Percentiles rank a stretch among this genome's conserved stretches.
These are phyloP conservation scores for Samia ricini DNA, from an alignment of 1,140 invertebrate species.

Conservation along the genomic window DNA sequence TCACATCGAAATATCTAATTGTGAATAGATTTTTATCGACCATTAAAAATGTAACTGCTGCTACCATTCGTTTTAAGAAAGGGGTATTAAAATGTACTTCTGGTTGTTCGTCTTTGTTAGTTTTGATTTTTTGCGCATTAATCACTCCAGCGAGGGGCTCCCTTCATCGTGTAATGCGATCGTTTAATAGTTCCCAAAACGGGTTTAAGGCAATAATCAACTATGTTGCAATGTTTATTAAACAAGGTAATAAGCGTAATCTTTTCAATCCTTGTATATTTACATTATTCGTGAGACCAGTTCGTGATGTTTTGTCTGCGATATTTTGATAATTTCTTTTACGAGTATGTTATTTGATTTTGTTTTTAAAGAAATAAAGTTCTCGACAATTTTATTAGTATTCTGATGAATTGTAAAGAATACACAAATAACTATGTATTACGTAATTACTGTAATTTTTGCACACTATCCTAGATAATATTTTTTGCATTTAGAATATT, in stretches of 20 bases:
- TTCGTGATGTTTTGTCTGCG: slow-evolving; percentile 20
- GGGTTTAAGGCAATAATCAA: slow-evolving; percentile 56
- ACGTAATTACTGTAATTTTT: no score
- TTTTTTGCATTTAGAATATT: background rate
- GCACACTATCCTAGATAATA: background rate
- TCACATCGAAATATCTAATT: slow-evolving; percentile 50
- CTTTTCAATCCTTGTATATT: slow-evolving; percentile 36
- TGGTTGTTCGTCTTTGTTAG: slow-evolving; percentile 51
- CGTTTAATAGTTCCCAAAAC: slow-evolving; percentile 34
- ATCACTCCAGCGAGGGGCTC: slow-evolving; percentile 30
- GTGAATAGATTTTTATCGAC: slow-evolving; percentile 43
- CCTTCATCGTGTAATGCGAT: slow-evolving; percentile 16
- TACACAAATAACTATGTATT: no score
- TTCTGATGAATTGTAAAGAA: no score
- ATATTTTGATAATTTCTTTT: slow-evolving; percentile 1
- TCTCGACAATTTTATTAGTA: background rate
- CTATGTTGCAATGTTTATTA: slow-evolving; percentile 74
- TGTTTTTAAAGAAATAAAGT: background rate
- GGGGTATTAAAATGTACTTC: slow-evolving; percentile 65
- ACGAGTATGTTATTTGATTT: background rate
- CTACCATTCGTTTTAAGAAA: slow-evolving; percentile 42
- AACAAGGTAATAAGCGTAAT: slow-evolving; percentile 65
- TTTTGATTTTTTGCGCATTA: slow-evolving; percentile 57
- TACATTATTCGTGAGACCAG: slow-evolving; percentile 36
- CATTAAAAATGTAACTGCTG: slow-evolving; percentile 61